A percentile compares a stretch with the other conserved stretches of the same genome.
Evolutionary conservation across 2,888 invertebrate genomes (phyloP).

Genomic region (Metallyticus violacea): DNA sequence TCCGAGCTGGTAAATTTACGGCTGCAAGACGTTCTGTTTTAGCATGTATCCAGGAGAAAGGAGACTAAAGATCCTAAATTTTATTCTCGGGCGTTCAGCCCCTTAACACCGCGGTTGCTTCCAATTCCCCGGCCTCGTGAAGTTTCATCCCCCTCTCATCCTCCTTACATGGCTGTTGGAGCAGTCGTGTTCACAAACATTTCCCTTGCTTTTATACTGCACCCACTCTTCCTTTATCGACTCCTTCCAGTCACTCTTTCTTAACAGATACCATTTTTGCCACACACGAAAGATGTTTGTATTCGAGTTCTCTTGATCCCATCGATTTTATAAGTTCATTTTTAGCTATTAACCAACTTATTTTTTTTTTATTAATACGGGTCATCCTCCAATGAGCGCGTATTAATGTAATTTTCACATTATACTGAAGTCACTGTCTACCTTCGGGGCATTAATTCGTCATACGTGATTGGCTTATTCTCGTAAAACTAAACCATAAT

Average conservation of each 20-base stretch:
- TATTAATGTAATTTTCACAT: too few relatives aligned
- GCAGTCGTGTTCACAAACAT: not conserved
- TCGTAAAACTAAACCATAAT: too few relatives aligned
- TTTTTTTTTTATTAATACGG: too few relatives aligned
- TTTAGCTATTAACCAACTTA: not conserved
- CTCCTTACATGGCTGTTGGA: too few relatives aligned
- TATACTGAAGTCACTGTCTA: too few relatives aligned
- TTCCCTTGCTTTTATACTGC: not conserved
- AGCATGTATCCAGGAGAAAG: not conserved
- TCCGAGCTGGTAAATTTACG: not conserved
- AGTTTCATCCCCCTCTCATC: constrained; percentile 16
- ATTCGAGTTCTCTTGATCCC: not conserved
- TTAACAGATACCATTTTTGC: not conserved
- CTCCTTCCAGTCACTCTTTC: not conserved
- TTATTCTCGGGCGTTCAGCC: not conserved
- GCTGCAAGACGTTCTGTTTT: not conserved
- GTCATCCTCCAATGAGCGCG: too few relatives aligned
- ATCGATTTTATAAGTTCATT: not conserved
- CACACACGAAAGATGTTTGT: too few relatives aligned
- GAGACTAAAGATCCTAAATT: constrained; percentile 15
- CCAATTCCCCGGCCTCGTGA: constrained; percentile 25
- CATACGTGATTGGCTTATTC: too few relatives aligned
- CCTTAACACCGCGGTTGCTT: constrained; percentile 18
- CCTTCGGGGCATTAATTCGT: too few relatives aligned
- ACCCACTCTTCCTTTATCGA: not conserved